phyloP scores from a whole-genome alignment of 1,140 invertebrate species.

The Lamellibrachia luymesi region DNA sequence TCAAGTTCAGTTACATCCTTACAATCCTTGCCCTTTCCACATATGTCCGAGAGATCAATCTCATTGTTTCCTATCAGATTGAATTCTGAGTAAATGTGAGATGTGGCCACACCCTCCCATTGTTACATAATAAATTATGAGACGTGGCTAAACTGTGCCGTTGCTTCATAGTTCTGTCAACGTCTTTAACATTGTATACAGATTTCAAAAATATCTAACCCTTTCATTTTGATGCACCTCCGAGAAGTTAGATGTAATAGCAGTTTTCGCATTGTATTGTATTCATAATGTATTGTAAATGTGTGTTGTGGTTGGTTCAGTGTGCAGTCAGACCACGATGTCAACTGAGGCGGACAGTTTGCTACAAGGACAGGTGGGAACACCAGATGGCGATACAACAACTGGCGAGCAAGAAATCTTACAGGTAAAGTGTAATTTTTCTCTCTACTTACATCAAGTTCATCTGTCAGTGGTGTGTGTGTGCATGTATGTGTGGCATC shows the following conservation, averaged over 20 bases:
- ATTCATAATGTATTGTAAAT: too few species aligned
- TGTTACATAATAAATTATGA: background rate
- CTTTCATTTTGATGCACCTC: too few species aligned
- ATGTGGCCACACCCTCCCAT: background rate
- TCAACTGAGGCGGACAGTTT: background rate
- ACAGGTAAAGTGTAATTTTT: background rate
- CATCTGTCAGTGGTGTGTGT: background rate
- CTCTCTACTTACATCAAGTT: background rate
- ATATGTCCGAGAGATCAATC: background rate
- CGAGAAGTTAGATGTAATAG: too few species aligned
- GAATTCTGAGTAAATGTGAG: background rate
- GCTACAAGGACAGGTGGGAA: background rate
- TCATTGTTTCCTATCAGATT: background rate
- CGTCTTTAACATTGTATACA: background rate
- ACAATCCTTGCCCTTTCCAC: background rate
- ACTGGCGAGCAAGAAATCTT: background rate
- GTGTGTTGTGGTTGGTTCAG: background rate
- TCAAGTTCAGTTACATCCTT: too few species aligned
- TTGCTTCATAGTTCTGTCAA: background rate
- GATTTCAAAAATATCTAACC: too few species aligned
- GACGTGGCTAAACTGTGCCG: background rate
- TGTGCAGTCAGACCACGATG: background rate
- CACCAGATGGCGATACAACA: background rate
- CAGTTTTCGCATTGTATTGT: too few species aligned
- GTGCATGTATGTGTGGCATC: background rate